Conservation (phyloP, 2,888 invertebrate genomes). For the Tetragnatha montana region DNA sequence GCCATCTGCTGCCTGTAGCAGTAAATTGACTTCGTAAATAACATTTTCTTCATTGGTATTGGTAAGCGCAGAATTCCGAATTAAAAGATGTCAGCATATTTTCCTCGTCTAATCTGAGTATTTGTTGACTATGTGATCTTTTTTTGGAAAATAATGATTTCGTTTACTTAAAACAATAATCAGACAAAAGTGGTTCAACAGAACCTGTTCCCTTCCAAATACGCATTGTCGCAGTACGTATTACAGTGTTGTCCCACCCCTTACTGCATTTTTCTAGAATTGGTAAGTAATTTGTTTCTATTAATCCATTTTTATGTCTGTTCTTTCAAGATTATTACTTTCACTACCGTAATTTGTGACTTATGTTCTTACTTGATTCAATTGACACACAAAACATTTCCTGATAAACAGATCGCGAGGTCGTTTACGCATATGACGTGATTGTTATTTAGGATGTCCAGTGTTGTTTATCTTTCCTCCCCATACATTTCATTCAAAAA, state of each 20-base stretch:
- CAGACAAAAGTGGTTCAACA: neutral
- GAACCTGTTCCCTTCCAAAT: conserved; percentile 4
- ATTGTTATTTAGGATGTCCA: conserved; percentile 48
- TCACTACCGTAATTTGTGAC: neutral
- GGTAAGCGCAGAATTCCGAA: conserved; percentile 23
- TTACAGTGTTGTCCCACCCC: conserved; percentile 67
- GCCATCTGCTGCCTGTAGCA: conserved; percentile 61
- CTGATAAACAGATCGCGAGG: conserved; percentile 65
- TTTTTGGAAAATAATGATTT: neutral
- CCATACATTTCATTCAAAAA: neutral
- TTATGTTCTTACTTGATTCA: neutral
- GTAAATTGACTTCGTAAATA: conserved; percentile 70
- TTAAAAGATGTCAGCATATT: conserved; percentile 64
- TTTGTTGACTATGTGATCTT: conserved; percentile 13
- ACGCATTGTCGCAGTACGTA: conserved; percentile 67
- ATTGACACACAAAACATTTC: conserved; percentile 54
- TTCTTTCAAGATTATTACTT: neutral
- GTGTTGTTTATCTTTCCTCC: conserved; percentile 39
- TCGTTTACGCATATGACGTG: conserved; percentile 66
- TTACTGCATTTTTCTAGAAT: conserved; percentile 39
- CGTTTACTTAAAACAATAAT: neutral
- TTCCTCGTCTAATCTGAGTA: conserved; percentile 14
- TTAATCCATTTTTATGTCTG: neutral
- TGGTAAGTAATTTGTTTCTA: conserved; percentile 38
- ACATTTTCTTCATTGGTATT: conserved; percentile 45